Conservation (phyloP, 2,888 invertebrate genomes). For the Unio delphinus region DNA sequence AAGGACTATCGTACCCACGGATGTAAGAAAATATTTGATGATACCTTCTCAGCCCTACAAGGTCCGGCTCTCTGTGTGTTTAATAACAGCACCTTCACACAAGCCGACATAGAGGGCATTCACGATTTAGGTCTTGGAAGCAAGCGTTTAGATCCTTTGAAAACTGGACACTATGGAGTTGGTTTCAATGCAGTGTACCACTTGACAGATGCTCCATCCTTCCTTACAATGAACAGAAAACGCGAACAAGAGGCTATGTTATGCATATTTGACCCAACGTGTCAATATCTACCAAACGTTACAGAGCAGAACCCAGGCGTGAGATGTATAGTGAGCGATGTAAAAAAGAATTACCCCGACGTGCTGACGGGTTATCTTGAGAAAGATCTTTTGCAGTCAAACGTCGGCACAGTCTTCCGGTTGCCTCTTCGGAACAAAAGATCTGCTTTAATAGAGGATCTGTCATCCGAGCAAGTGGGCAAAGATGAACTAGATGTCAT, state of each 20-base stretch:
- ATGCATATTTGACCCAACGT: slow-evolving; percentile 64
- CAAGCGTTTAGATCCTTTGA: slow-evolving; percentile 48
- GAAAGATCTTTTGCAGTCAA: slow-evolving; percentile 11
- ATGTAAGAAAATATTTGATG: slow-evolving; percentile 21
- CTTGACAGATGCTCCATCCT: slow-evolving; percentile 57
- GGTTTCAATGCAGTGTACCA: slow-evolving; percentile 62
- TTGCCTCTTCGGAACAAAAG: slow-evolving; percentile 29
- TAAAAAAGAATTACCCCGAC: slow-evolving; percentile 25
- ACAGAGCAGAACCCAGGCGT: slow-evolving; percentile 24
- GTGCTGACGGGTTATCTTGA: slow-evolving; percentile 31
- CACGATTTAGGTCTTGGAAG: slow-evolving; percentile 54
- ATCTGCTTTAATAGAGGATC: slow-evolving; percentile 39
- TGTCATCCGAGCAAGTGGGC: slow-evolving; percentile 8
- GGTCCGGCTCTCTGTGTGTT: slow-evolving; percentile 58
- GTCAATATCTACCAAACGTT: slow-evolving; percentile 47
- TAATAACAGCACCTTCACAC: slow-evolving; percentile 48
- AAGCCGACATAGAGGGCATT: slow-evolving; percentile 52
- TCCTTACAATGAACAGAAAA: slow-evolving; percentile 39
- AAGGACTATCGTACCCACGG: slow-evolving; percentile 50
- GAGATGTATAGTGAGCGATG: slow-evolving; percentile 13
- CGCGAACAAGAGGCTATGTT: slow-evolving; percentile 42
- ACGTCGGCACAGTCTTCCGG: slow-evolving; percentile 34
- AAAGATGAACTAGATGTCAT: slow-evolving; percentile 9
- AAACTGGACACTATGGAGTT: slow-evolving; percentile 60
- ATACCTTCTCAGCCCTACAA: slow-evolving; percentile 47